Base-by-base conservation (phyloP, 1,140 invertebrate genomes). In the Neodiprion virginianus region DNA sequence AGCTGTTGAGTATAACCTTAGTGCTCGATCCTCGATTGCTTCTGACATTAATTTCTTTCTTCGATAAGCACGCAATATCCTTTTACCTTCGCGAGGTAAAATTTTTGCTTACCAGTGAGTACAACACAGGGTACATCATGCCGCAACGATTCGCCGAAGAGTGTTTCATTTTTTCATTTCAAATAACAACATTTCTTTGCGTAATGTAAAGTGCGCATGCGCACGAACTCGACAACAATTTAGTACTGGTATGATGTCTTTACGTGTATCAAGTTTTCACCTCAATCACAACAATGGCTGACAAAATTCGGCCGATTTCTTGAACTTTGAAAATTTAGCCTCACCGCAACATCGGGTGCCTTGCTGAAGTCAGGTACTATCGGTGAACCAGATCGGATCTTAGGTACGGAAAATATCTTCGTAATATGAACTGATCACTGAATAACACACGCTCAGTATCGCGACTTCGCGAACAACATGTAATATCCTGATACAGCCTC, bases 271-370 rank as follows among this genome's bases (percentile, higher is more conserved):
- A 28, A 76, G 75, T 66, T 68, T 76, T 81, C 75, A 74, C 80
- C 82, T 82, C 86, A 81, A 83, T 81, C 67, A 69, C 70, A 87
- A 87, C 85, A 87, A 87, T 87, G 86, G 86, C 84, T 81, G 84
- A 83, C 71, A 69, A 72, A 81, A 85, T 84, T 83, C 78, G 79
- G 82, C 79, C 76, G 80, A 83, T 83, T 77, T 72, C 78, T 75
- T 72, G 75, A 80, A 79, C 83, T 3, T 77, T 80, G 61, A 81
- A 75, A 69, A 79, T 79, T 69, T 71, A 81, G 73, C 67, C 49
- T 68, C 40, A 79, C 67, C 75, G 23, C 17, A 67, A 61, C 47
- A 17, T 12, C 28, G 12, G 61, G 71, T 40, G 23, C 1, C 53
- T 21, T 28, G 2, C 28, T 5, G 28, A 40, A 40, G 28, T 40